Conservation (phyloP, 2,797 vertebrate species). For the Iguana delicatissima region DNA sequence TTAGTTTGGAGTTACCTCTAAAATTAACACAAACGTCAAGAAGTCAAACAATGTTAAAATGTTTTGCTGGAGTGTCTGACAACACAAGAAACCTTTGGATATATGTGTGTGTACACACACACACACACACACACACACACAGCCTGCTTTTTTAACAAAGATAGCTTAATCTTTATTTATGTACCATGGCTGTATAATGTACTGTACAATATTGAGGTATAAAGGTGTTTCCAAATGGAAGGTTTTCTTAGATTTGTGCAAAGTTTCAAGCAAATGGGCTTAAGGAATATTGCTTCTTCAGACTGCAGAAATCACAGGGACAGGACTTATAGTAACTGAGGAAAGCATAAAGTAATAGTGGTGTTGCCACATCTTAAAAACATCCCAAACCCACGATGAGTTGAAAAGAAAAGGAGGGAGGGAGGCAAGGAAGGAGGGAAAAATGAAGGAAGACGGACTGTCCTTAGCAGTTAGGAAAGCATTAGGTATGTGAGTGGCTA, state of each 20-base stretch:
- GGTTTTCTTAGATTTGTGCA: neutral
- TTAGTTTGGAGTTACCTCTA: neutral
- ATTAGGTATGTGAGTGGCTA: neutral
- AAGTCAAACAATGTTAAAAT: conserved; percentile 14
- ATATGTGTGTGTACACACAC: too few species aligned
- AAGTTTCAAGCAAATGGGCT: neutral
- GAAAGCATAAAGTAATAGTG: neutral
- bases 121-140: neutral
- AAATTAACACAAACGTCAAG: neutral
- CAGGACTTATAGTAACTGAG: neutral
- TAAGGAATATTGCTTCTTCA: neutral
- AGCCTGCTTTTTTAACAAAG: neutral
- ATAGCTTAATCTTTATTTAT: neutral
- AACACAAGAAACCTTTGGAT: neutral
- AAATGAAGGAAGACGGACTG: neutral
- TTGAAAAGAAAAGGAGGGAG: neutral
- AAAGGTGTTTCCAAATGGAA: neutral
- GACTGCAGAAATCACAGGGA: neutral
- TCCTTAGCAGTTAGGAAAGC: neutral
- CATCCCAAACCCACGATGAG: too few species aligned
- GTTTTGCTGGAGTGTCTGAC: neutral
- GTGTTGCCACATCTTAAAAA: neutral
- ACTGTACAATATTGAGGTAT: neutral
- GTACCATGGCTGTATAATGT: neutral
- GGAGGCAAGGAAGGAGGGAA: neutral